Evolutionary conservation across 1,140 invertebrate genomes (phyloP), one percentile per base, ranked within the genome.

Genomic region (Centruroides sculpturatus): DNA sequence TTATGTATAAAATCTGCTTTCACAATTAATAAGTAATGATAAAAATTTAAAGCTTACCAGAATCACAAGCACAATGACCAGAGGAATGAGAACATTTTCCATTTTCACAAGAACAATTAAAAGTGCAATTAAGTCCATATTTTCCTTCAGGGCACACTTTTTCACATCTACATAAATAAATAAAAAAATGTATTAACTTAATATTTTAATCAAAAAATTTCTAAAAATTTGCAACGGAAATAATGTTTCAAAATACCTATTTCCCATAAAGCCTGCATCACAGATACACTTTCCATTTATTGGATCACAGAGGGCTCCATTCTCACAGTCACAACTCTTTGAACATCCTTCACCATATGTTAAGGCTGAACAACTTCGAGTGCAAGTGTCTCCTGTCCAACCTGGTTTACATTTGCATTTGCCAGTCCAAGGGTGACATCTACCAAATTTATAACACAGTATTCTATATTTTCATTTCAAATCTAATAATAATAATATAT

Each of bases 401-500:
- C 95, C 95, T 12, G 86, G 76, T 66, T 85, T 83, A 71, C 95
- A 99, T 12, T 83, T 76, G 71, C 94, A 98, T 53, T 81, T 78
- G 0, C 95, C 95, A 48, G 84, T 86, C 82, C 81, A 84, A 4
- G 91, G 86, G 76, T 93, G 86, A 71, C 92, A 95, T 61, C 83
- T 85, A 46, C 13, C 36, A 59, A 3, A 46, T 41, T 56, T 64
- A 35, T 69, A 70, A 62, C 10, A 35, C 23, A 23, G 2, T 23
- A 23, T 23, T 23, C 23, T 23, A 23, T 23, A 23, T 23, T 23
- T 23, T 23, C 23, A 23, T 23, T 23, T 23, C 23, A 23, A 23
- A 23, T 23, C 23, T 23, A 23, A 23, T 23, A 23, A 23, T 2
- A 23, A 23, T 23, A 23, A 23, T 23, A 23, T 23, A 23, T 23